Percentiles rank a stretch among this genome's conserved stretches.
Conservation (phyloP, 2,888 invertebrate genomes). For the Cinara cedri region DNA sequence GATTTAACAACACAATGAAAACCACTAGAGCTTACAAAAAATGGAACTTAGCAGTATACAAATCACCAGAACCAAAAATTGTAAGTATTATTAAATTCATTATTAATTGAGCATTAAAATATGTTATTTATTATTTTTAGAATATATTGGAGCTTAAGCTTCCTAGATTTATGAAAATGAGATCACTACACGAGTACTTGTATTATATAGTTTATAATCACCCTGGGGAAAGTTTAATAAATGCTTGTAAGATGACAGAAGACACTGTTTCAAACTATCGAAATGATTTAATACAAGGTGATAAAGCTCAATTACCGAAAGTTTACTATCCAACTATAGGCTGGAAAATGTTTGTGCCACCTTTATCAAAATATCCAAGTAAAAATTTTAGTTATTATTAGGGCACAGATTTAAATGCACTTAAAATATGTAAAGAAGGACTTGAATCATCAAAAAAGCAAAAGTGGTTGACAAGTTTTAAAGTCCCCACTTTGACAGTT, state of each 20-base stretch:
- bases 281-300: slow-evolving; percentile 62
- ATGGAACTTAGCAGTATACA: slow-evolving; percentile 41
- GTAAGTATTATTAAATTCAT: slow-evolving; percentile 16
- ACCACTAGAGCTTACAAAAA: slow-evolving; percentile 37
- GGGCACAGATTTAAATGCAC: too few species aligned
- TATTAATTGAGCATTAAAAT: not conserved
- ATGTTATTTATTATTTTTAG: slow-evolving; percentile 62
- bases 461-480: too few species aligned
- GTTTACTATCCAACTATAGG: slow-evolving; percentile 67
- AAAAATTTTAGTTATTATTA: slow-evolving; percentile 51
- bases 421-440: too few species aligned
- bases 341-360: slow-evolving; percentile 78
- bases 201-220: slow-evolving; percentile 73
- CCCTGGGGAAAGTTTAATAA: slow-evolving; percentile 62
- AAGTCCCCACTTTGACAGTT: too few species aligned
- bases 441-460: too few species aligned
- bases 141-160: slow-evolving; percentile 69
- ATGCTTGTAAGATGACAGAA: slow-evolving; percentile 59
- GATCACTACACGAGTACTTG: slow-evolving; percentile 72
- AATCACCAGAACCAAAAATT: slow-evolving; percentile 45
- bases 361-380: slow-evolving; percentile 69
- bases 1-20: slow-evolving; percentile 48
- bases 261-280: slow-evolving; percentile 47
- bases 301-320: slow-evolving; percentile 64
- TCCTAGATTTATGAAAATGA: slow-evolving; percentile 68